Conservation (phyloP, 2,888 invertebrate species). For the Caenorhabditis virilis region DNA sequence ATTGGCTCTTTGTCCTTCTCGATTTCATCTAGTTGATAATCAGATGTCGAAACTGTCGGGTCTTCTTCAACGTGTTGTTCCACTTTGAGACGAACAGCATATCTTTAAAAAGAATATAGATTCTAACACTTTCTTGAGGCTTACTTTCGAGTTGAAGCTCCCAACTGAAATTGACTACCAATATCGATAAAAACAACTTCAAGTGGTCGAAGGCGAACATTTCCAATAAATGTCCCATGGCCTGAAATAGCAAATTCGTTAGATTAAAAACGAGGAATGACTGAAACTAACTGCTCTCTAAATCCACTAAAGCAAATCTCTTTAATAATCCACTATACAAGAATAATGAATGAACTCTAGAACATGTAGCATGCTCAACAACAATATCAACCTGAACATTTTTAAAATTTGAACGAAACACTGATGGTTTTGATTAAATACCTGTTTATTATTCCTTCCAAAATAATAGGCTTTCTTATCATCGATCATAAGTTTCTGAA, state of each 20-base stretch:
- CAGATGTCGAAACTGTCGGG: too few species aligned
- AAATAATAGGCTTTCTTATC: constrained; percentile 98
- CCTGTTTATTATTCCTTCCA: constrained; percentile 92
- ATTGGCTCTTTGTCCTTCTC: too few species aligned
- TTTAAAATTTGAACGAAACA: too few species aligned
- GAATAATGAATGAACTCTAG: constrained; percentile 92
- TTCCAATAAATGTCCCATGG: constrained; percentile 94
- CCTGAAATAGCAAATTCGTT: constrained; percentile 79
- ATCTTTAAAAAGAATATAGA: too few species aligned
- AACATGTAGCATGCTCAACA: constrained; percentile 97
- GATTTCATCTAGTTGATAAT: too few species aligned
- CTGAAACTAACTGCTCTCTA: constrained; percentile 96
- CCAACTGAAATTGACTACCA: constrained; percentile 92
- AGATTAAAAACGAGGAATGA: background rate
- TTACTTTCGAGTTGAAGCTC: constrained; percentile 93
- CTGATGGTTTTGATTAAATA: too few species aligned
- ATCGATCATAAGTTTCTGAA: constrained; percentile 93
- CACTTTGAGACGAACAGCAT: constrained; percentile 26
- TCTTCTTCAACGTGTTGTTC: too few species aligned
- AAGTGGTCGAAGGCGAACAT: constrained; percentile 79
- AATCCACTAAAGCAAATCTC: constrained; percentile 91
- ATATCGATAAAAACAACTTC: constrained; percentile 60
- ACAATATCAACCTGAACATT: constrained; percentile 96
- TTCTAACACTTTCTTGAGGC: too few species aligned
- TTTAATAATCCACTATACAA: constrained; percentile 94